These are phyloP conservation scores for Mustela erminea DNA, from an alignment of 2,797 vertebrate species.

Conservation along the genomic window DNA sequence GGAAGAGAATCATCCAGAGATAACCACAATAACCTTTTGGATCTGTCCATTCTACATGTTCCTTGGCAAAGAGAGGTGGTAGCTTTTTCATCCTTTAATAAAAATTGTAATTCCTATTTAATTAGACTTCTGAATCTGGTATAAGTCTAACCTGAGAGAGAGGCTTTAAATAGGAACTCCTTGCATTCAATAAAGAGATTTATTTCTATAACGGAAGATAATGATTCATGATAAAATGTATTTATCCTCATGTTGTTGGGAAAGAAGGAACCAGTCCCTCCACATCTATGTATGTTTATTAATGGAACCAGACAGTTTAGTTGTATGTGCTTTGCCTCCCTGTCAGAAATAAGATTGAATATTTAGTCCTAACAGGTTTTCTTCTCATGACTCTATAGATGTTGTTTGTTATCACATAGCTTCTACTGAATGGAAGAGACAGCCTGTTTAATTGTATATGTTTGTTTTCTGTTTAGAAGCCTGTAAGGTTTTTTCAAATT, in stretches of 20 bases:
- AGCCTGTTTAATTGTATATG: neutral
- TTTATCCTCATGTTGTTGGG: neutral
- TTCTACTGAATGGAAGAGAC: neutral
- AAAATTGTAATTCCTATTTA: slow-evolving; percentile 38
- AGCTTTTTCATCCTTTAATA: neutral
- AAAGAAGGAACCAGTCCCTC: neutral
- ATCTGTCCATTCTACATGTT: slow-evolving; percentile 8
- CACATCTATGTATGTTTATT: neutral
- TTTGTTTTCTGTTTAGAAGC: neutral
- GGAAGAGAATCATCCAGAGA: neutral
- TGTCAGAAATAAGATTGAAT: neutral
- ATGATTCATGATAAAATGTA: neutral
- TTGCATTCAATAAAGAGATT: neutral
- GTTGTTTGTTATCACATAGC: neutral
- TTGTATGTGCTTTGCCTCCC: neutral
- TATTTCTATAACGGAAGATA: slow-evolving; percentile 10
- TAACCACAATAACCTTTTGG: neutral
- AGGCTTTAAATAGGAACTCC: neutral
- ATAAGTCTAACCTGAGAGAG: neutral
- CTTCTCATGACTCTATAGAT: neutral
- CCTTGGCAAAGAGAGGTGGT: neutral
- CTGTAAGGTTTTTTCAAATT: neutral
- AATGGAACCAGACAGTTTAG: neutral
- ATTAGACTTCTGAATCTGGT: slow-evolving; percentile 1
- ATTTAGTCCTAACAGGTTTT: neutral